Evolutionary conservation across 2,797 vertebrate species (phyloP).

Genomic region (Periophthalmus magnuspinnatus): DNA sequence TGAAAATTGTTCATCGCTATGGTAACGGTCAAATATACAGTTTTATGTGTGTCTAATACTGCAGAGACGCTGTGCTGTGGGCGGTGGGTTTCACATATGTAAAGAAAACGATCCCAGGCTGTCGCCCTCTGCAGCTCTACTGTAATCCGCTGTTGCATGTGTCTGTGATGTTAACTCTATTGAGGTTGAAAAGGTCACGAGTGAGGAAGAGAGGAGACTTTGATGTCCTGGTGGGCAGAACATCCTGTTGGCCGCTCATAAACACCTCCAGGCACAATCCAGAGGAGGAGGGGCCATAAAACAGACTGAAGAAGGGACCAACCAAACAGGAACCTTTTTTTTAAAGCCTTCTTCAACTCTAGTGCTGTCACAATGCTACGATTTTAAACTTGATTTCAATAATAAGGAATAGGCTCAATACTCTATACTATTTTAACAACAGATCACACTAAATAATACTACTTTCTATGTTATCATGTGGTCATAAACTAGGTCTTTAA

Average conservation of each 20-base stretch:
- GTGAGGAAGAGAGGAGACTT: conserved; percentile 68
- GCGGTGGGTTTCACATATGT: not conserved
- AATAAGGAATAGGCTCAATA: too few species aligned
- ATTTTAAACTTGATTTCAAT: too few species aligned
- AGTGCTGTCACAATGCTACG: too few species aligned
- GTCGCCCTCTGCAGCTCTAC: conserved; percentile 41
- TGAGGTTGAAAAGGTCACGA: conserved; percentile 78
- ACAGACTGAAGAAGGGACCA: conserved; percentile 46
- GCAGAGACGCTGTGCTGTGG: not conserved
- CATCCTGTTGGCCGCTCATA: conserved; percentile 81
- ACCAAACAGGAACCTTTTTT: conserved; percentile 54
- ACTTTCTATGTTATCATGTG: too few species aligned
- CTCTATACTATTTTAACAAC: too few species aligned
- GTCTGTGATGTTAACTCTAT: conserved; percentile 64
- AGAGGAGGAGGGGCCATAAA: conserved; percentile 53
- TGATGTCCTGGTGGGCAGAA: conserved; percentile 76
- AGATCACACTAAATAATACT: too few species aligned
- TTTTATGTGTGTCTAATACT: too few species aligned
- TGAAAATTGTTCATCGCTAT: too few species aligned
- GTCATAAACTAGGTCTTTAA: too few species aligned
- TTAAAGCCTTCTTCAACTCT: too few species aligned
- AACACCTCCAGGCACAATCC: conserved; percentile 78
- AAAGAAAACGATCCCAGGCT: conserved; percentile 25
- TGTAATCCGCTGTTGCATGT: conserved; percentile 63
- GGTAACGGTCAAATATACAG: too few species aligned